Evolutionary conservation across 2,797 vertebrate genomes (phyloP).

Genomic region (Tadarida brasiliensis): DNA sequence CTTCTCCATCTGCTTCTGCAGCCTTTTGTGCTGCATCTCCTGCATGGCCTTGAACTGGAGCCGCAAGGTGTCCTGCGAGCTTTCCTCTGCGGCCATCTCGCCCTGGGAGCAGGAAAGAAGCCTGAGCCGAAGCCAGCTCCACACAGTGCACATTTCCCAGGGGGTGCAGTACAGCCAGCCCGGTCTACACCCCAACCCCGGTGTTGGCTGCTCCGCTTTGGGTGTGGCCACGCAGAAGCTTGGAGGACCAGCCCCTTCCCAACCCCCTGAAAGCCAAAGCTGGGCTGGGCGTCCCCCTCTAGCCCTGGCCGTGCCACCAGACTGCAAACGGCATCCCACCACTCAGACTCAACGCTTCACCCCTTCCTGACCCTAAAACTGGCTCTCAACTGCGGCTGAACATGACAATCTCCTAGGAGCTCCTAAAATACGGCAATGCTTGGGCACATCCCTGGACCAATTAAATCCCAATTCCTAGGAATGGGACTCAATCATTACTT

Average conservation of each 20-base stretch:
- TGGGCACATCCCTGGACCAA: background rate
- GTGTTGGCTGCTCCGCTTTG: background rate
- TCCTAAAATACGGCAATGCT: background rate
- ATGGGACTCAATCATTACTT: background rate
- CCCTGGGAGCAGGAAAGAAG: background rate
- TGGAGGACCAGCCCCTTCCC: background rate
- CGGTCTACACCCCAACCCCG: background rate
- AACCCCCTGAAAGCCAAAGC: background rate
- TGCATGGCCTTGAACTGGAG: conserved; percentile 94
- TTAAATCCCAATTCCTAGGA: background rate
- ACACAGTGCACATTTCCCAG: background rate
- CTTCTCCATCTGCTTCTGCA: conserved; percentile 88
- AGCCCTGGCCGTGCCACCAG: background rate
- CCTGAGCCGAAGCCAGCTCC: background rate
- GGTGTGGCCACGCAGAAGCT: background rate
- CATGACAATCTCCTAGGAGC: background rate
- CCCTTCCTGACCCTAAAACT: background rate
- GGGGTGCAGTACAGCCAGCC: background rate
- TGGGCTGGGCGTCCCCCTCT: background rate
- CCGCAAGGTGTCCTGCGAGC: conserved; percentile 86
- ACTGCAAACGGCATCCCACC: background rate
- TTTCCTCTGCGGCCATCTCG: conserved; percentile 88
- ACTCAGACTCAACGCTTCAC: background rate
- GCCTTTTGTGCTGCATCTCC: conserved; percentile 91
- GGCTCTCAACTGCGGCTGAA: background rate